Percentiles rank a stretch among this genome's conserved stretches.
Evolutionary conservation across 2,888 invertebrate species (phyloP).

Genomic region (Psylliodes chrysocephalus): DNA sequence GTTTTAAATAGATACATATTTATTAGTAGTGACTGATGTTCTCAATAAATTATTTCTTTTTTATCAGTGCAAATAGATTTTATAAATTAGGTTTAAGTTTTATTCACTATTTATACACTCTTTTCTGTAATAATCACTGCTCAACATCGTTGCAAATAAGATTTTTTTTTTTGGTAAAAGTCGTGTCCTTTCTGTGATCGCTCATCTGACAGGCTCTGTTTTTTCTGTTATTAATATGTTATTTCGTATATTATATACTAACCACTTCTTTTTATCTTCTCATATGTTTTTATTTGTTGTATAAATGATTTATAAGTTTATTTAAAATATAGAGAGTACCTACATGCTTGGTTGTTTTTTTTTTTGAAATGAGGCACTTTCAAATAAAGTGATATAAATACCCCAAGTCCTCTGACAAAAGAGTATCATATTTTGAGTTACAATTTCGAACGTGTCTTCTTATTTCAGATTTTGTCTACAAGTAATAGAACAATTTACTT

Average conservation of each 20-base stretch:
- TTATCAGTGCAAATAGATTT: not conserved
- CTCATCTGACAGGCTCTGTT: slow-evolving; percentile 9
- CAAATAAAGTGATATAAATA: too few species aligned
- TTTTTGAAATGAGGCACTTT: too few species aligned
- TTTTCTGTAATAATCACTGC: not conserved
- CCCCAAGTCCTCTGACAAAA: too few species aligned
- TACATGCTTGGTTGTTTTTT: not conserved
- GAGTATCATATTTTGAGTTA: too few species aligned
- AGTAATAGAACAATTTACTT: too few species aligned
- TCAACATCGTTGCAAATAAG: not conserved
- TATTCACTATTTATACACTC: not conserved
- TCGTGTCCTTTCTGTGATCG: slow-evolving; percentile 10
- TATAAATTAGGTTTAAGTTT: not conserved
- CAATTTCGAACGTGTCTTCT: too few species aligned
- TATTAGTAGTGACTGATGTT: slow-evolving; percentile 25
- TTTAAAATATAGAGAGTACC: slow-evolving; percentile 20
- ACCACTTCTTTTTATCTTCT: slow-evolving; percentile 7
- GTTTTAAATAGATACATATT: slow-evolving; percentile 21
- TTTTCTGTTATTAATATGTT: not conserved
- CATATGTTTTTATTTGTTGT: slow-evolving; percentile 15
- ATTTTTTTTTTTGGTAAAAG: not conserved
- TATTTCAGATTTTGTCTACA: too few species aligned
- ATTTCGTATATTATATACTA: slow-evolving; percentile 17
- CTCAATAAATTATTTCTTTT: slow-evolving; percentile 24
- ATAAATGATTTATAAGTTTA: slow-evolving; percentile 17